phyloP scores from a whole-genome alignment of 2,797 vertebrate genomes.

The Clamator glandarius region DNA sequence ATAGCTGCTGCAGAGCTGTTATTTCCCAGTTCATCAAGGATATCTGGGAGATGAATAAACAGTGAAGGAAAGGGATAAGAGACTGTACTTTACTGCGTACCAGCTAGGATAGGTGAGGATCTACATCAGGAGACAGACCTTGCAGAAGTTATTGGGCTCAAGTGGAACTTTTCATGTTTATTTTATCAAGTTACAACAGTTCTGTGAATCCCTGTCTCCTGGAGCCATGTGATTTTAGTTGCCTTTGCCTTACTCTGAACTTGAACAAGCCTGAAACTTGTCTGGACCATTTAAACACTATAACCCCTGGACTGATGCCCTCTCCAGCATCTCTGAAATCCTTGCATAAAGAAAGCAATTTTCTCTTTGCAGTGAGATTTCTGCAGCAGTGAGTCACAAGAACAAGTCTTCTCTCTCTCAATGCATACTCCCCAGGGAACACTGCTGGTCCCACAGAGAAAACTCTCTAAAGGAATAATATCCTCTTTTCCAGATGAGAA shows the following conservation, averaged over 20 bases:
- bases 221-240: background rate
- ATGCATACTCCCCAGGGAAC: background rate
- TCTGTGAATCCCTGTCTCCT: background rate
- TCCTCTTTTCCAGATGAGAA: background rate
- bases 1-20: background rate
- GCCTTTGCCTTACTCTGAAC: background rate
- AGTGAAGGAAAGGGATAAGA: background rate
- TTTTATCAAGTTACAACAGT: background rate
- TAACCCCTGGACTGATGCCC: background rate
- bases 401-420: background rate
- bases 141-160: background rate
- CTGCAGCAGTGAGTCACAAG: background rate
- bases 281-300: background rate
- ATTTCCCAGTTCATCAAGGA: background rate
- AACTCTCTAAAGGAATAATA: accelerated
- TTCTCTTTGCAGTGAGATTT: background rate
- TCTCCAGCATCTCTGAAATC: background rate
- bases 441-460: background rate
- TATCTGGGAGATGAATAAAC: background rate
- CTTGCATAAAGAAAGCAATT: background rate
- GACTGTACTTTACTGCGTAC: background rate
- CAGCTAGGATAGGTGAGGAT: background rate
- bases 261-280: background rate
- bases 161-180: background rate
- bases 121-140: background rate